Conservation (phyloP, 2,113 vertebrate species). For the Rutilus rutilus region DNA sequence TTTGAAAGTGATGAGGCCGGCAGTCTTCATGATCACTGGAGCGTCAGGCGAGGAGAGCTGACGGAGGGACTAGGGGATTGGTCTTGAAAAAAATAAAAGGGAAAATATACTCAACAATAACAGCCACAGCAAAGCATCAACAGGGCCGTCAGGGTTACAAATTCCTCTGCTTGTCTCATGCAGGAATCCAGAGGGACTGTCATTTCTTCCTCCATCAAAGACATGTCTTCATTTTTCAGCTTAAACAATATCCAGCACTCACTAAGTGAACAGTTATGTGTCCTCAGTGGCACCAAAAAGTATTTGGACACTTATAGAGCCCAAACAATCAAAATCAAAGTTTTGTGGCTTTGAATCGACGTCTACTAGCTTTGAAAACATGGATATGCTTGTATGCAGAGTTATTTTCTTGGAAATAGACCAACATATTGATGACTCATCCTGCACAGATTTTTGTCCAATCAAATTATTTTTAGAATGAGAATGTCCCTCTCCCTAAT, state of each 20-base stretch:
- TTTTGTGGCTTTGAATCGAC: neutral
- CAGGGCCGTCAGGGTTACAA: constrained; percentile 35
- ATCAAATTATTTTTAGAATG: too few species aligned
- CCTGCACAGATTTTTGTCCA: neutral
- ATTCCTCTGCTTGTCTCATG: constrained; percentile 28
- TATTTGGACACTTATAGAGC: neutral
- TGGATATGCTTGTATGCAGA: too few species aligned
- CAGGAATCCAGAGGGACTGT: constrained; percentile 29
- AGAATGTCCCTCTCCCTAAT: too few species aligned
- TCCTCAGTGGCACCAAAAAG: neutral
- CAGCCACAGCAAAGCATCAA: constrained; percentile 46
- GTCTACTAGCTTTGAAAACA: neutral
- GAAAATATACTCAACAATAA: constrained; percentile 48
- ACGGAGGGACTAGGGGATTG: constrained; percentile 47
- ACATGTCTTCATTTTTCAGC: constrained; percentile 30
- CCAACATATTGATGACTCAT: neutral
- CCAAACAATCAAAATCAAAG: neutral
- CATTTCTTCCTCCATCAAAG: constrained; percentile 35
- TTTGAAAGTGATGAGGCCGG: constrained; percentile 48
- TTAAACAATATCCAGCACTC: constrained; percentile 22
- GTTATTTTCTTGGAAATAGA: too few species aligned
- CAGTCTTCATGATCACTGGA: constrained; percentile 51
- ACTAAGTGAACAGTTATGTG: neutral
- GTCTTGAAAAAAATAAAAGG: constrained; percentile 24
- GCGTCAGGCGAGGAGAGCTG: constrained; percentile 47